These are phyloP conservation scores for Pantherophis vulpinus DNA, from an alignment of 2,797 vertebrate species.

Conservation along the genomic window DNA sequence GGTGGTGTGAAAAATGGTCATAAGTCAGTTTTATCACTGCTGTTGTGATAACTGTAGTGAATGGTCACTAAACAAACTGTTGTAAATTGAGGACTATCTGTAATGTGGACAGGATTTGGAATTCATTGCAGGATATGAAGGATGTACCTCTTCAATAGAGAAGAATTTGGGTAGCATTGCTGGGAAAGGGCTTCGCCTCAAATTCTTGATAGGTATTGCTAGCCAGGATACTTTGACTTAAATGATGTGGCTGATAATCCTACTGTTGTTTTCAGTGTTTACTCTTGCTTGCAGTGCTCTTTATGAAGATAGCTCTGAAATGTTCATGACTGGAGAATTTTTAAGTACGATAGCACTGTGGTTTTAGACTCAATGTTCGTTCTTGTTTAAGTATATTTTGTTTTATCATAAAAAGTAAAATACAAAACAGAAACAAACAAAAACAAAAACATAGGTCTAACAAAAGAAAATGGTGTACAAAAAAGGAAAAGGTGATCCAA, in stretches of 20 bases:
- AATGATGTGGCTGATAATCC: not conserved
- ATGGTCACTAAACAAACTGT: no score
- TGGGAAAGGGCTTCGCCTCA: not conserved
- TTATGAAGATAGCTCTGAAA: not conserved
- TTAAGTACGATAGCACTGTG: not conserved
- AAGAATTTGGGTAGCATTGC: not conserved
- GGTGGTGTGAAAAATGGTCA: no score
- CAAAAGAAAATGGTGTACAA: no score
- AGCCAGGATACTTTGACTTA: not conserved
- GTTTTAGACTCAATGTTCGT: not conserved
- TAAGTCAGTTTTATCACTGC: no score
- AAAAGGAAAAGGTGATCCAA: no score
- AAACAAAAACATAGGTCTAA: no score
- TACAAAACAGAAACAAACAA: no score
- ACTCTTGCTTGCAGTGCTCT: not conserved
- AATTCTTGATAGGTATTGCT: not conserved
- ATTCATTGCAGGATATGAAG: not conserved
- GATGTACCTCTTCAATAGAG: not conserved
- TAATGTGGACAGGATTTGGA: not conserved
- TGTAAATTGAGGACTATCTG: no score
- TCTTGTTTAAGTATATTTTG: no score
- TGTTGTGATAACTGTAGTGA: no score
- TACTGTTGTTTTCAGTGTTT: not conserved
- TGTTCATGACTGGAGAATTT: not conserved
- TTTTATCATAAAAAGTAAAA: no score